Conservation (phyloP, 1,140 invertebrate genomes). For the Patella vulgata region DNA sequence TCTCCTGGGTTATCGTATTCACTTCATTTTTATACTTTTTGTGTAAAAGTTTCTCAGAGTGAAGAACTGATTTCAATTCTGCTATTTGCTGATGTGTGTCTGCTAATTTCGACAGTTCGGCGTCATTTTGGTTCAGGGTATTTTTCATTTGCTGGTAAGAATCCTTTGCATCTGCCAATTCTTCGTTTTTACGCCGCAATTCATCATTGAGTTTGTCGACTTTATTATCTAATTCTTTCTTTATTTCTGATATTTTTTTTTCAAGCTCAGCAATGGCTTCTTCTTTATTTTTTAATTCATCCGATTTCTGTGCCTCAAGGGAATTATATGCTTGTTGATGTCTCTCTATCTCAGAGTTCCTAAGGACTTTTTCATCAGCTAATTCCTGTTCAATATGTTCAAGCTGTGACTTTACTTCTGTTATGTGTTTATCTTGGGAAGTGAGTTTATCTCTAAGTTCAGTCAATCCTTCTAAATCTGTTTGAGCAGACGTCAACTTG, state of each 20-base stretch:
- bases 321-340: too few species aligned
- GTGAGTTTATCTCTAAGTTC: neutral
- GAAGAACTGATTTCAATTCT: conserved; percentile 32
- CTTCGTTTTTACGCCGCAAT: neutral
- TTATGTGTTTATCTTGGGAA: too few species aligned
- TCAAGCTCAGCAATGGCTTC: too few species aligned
- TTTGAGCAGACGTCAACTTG: neutral
- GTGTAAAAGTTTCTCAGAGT: conserved; percentile 34
- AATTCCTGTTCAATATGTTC: too few species aligned
- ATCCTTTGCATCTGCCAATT: conserved; percentile 2
- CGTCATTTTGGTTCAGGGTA: conserved; percentile 2
- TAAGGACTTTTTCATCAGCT: too few species aligned
- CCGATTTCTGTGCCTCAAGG: too few species aligned
- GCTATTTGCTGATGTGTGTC: conserved; percentile 22
- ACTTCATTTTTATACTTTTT: conserved; percentile 31
- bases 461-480: neutral
- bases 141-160: neutral
- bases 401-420: too few species aligned
- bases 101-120: conserved; percentile 12
- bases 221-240: conserved; percentile 3
- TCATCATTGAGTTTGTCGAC: neutral
- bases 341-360: too few species aligned
- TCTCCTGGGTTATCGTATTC: conserved; percentile 14
- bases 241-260: neutral
- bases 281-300: too few species aligned